Percentiles rank a stretch among this genome's conserved stretches.
Evolutionary conservation across 2,797 vertebrate genomes (phyloP).

Genomic region (Alectoris magna): DNA sequence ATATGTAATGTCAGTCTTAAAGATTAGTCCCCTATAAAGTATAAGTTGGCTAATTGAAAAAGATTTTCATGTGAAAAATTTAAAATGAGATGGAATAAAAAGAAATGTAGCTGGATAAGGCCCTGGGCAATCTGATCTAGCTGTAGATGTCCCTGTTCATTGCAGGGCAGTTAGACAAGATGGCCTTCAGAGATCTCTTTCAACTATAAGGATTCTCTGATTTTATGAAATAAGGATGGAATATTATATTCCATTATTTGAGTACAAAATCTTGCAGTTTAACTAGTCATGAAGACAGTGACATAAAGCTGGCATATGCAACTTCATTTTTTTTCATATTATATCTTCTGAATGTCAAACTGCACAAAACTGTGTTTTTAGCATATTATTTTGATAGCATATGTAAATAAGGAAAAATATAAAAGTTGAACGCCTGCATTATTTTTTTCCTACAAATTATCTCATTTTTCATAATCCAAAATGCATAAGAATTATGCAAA

Average conservation of each 20-base stretch:
- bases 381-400: background rate
- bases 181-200: no score
- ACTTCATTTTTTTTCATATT: background rate
- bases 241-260: background rate
- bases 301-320: background rate
- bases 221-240: background rate
- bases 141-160: no score
- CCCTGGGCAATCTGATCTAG: no score
- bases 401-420: background rate
- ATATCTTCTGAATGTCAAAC: background rate
- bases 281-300: background rate
- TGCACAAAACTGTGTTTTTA: background rate
- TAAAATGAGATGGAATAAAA: no score
- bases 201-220: no score
- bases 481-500: conserved; percentile 61
- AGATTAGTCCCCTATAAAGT: no score
- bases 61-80: no score
- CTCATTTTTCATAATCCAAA: conserved; percentile 29
- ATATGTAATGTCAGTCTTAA: no score
- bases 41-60: no score
- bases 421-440: conserved; percentile 27
- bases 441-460: conserved; percentile 47
- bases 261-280: background rate
- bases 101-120: no score
- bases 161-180: no score